Conservation (phyloP, 1,140 invertebrate species). For the Wasmannia auropunctata region DNA sequence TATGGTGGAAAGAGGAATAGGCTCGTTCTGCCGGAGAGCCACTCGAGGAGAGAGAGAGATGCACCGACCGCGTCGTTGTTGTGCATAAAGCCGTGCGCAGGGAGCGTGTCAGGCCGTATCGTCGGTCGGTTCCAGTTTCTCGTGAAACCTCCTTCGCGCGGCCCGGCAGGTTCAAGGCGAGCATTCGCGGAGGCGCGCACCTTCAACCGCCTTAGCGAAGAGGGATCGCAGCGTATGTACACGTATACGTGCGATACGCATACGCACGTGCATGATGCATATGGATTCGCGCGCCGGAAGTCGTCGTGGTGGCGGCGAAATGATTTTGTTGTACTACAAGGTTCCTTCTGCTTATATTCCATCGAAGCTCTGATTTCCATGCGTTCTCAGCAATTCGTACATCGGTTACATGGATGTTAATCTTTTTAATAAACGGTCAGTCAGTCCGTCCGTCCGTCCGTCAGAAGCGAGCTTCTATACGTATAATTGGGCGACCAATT, state of each 20-base stretch:
- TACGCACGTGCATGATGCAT: slow-evolving; percentile 45
- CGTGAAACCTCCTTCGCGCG: slow-evolving; percentile 70
- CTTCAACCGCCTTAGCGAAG: slow-evolving; percentile 31
- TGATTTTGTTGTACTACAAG: slow-evolving; percentile 23
- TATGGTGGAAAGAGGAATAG: slow-evolving; percentile 31
- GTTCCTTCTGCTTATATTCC: neutral
- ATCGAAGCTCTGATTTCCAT: slow-evolving; percentile 20
- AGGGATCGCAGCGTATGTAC: slow-evolving; percentile 13
- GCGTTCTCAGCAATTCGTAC: slow-evolving; percentile 33
- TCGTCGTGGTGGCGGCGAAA: slow-evolving; percentile 28
- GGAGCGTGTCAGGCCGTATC: slow-evolving; percentile 73
- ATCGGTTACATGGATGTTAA: slow-evolving; percentile 35
- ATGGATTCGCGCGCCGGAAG: slow-evolving; percentile 53
- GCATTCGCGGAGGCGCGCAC: slow-evolving; percentile 42
- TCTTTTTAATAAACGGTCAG: slow-evolving; percentile 47
- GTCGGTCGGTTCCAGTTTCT: slow-evolving; percentile 73
- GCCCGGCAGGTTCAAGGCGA: slow-evolving; percentile 73
- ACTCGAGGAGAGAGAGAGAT: slow-evolving; percentile 45
- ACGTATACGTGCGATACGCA: slow-evolving; percentile 40
- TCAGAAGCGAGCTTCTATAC: slow-evolving; percentile 7
- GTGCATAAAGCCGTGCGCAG: slow-evolving; percentile 69
- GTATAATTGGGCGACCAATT: slow-evolving; percentile 42
- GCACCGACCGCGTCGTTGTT: slow-evolving; percentile 8
- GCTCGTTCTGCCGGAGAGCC: slow-evolving; percentile 41
- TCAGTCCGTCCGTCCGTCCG: neutral